These are phyloP conservation scores for Yponomeuta plumbellus DNA, from an alignment of 2,888 invertebrate genomes.

Conservation along the genomic window DNA sequence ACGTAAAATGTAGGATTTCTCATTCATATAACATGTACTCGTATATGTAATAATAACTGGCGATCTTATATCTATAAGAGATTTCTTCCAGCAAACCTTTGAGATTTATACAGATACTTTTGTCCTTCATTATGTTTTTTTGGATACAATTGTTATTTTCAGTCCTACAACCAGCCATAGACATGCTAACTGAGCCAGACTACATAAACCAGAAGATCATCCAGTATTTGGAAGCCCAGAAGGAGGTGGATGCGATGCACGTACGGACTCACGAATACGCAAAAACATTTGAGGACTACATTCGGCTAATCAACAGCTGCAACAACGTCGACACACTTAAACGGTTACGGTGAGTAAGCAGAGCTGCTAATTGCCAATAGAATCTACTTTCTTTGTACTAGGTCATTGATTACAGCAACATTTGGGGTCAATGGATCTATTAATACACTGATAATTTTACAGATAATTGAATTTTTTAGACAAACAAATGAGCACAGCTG, in stretches of 20 bases:
- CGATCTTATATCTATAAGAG: no score
- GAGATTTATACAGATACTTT: no score
- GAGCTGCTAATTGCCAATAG: constrained; percentile 23
- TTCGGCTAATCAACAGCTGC: constrained; percentile 88
- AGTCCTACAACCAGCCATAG: constrained; percentile 90
- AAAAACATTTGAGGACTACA: constrained; percentile 92
- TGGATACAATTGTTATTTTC: constrained; percentile 26
- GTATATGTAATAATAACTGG: no score
- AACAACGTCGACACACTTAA: constrained; percentile 89
- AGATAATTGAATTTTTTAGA: no score
- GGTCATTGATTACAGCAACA: no score
- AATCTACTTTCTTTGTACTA: constrained; percentile 11
- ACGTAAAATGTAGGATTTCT: no score
- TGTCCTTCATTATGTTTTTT: background rate
- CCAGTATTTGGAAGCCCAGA: constrained; percentile 87
- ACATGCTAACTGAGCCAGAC: constrained; percentile 91
- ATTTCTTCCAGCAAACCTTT: no score
- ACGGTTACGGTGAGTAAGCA: constrained; percentile 80
- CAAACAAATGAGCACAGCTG: no score
- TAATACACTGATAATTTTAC: no score
- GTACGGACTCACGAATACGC: constrained; percentile 90
- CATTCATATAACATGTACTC: no score
- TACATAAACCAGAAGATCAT: constrained; percentile 93
- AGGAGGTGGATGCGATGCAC: constrained; percentile 86
- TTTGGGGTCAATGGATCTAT: no score